Percentiles rank a stretch among this genome's conserved stretches.
Evolutionary conservation across 2,113 vertebrate species (phyloP).

Genomic region (Circaetus cinerascens): DNA sequence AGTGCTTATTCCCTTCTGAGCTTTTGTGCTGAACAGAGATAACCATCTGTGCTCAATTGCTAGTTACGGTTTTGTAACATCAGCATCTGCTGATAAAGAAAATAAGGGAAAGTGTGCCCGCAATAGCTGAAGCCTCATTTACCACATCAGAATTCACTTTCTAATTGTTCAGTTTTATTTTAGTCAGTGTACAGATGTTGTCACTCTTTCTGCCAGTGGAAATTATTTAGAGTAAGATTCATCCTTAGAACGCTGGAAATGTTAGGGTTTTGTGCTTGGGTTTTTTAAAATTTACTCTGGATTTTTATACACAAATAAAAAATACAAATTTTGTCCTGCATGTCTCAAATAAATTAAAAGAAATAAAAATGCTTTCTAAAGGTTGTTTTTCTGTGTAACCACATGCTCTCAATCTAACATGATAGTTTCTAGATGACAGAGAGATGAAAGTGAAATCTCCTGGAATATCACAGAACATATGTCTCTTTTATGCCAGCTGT

Average conservation of each 20-base stretch:
- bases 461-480: neutral
- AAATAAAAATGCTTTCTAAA: neutral
- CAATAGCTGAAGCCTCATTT: slow-evolving; percentile 63
- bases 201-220: neutral
- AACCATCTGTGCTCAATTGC: slow-evolving; percentile 73
- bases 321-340: neutral
- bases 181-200: slow-evolving; percentile 14
- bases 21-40: slow-evolving; percentile 48
- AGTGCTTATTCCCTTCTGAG: slow-evolving; percentile 58
- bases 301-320: neutral
- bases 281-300: neutral
- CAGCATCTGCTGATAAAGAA: slow-evolving; percentile 75
- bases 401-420: neutral
- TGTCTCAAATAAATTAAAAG: neutral
- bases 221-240: neutral
- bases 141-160: slow-evolving; percentile 49
- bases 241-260: neutral
- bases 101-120: slow-evolving; percentile 60
- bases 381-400: neutral
- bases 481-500: neutral
- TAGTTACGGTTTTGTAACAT: slow-evolving; percentile 69
- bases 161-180: slow-evolving; percentile 47
- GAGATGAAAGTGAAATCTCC: slow-evolving; percentile 7
- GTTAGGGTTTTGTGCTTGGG: neutral
- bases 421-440: neutral